Base-by-base conservation (phyloP, 2,797 vertebrate genomes). In the Aphelocoma californica region DNA sequence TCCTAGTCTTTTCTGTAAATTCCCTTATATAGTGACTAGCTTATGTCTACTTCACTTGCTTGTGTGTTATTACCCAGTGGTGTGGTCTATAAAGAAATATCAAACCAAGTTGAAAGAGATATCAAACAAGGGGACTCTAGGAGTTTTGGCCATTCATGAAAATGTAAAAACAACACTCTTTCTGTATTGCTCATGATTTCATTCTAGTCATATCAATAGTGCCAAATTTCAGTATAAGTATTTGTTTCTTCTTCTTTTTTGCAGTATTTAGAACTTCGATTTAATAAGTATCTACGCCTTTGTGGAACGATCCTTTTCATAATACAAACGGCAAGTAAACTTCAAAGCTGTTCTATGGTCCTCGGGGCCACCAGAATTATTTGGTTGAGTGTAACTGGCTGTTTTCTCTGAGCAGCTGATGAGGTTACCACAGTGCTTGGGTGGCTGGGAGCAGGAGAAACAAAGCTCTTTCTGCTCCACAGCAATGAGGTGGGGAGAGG, bases 241-340 rank as follows among this genome's bases (percentile, higher is more conserved):
- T 65, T 73, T 58, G 12, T 12, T 86, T 45, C 77, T 92, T 95
- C 71, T 96, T 95, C 58, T 96, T 84, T 96, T 93, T 90, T 97
- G 70, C 96, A 99, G 99, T 99, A 99, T 84, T 97, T 99, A 97
- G 99, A 99, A 96, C 97, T 99, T 94, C 98, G 99, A 60, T 99
- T 99, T 98, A 99, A 98, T 97, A 99, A 97, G 97, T 97, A 69
- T 1, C 97, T 98, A 48, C 98, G 99, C 54, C 98, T 99, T 73
- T 98, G 98, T 95, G 99, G 99, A 84, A 99, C 98, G 1, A 3
- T 96, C 54, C 96, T 99, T 88, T 99, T 99, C 98, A 98, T 99
- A 79, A 91, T 98, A 96, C 98, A 99, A 98, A 99, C 99, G 51
- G 99, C 99, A 98, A 99, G 99, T 98, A 95, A 74, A 70, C 70